Percentiles rank a stretch among this genome's conserved stretches.
phyloP scores from a whole-genome alignment of 2,113 vertebrate genomes.

The Elanoides forficatus region DNA sequence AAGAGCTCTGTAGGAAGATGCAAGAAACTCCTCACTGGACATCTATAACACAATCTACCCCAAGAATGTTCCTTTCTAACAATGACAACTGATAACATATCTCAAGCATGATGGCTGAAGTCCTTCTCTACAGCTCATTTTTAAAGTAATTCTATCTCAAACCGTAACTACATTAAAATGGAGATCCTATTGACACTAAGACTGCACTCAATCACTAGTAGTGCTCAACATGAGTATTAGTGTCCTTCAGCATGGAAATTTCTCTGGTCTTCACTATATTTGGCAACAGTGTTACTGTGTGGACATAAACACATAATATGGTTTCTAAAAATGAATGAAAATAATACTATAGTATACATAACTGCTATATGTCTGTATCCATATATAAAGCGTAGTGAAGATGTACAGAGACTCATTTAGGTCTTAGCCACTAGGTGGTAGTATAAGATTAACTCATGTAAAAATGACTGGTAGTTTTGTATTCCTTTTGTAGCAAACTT shows the following conservation, averaged over 20 bases:
- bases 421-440: conserved; percentile 19
- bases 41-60: background rate
- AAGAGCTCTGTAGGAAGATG: background rate
- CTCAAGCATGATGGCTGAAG: background rate
- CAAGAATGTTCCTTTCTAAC: background rate
- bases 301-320: background rate
- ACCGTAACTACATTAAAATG: fast-evolving
- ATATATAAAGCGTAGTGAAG: fast-evolving
- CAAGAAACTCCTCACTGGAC: background rate
- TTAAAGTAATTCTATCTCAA: background rate
- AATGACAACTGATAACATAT: background rate
- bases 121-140: background rate
- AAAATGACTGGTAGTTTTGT: background rate
- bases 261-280: background rate
- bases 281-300: background rate
- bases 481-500: background rate
- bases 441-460: background rate
- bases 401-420: background rate
- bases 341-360: background rate
- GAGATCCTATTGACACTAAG: background rate
- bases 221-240: background rate
- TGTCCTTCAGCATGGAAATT: background rate
- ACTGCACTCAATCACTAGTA: background rate
- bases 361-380: background rate
- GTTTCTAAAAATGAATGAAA: background rate